phyloP scores from a whole-genome alignment of 2,888 invertebrate species.

The Osmoderma eremita region DNA sequence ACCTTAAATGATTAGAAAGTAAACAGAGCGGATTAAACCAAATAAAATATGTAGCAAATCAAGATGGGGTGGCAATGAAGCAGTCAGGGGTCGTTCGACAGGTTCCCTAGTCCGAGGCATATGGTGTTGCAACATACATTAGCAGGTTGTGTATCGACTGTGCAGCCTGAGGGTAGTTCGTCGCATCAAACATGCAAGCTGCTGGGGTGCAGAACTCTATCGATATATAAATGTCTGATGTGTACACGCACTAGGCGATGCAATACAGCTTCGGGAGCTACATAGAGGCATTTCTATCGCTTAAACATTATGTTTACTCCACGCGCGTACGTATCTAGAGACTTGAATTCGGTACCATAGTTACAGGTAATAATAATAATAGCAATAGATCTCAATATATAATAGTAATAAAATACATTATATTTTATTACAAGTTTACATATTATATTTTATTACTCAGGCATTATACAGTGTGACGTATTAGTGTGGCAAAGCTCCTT shows the following conservation, averaged over 20 bases:
- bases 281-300: constrained; percentile 8
- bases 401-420: no score
- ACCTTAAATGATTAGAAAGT: constrained; percentile 49
- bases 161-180: constrained; percentile 54
- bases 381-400: no score
- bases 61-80: constrained; percentile 53
- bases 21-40: constrained; percentile 47
- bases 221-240: constrained; percentile 56
- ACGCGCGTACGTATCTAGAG: constrained; percentile 13
- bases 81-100: constrained; percentile 57
- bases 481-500: no score
- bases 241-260: constrained; percentile 52
- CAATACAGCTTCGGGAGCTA: constrained; percentile 48
- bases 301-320: constrained; percentile 29
- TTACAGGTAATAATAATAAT: neutral
- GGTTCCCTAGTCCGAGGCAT: constrained; percentile 59
- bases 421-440: no score
- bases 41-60: constrained; percentile 46
- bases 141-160: constrained; percentile 59
- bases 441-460: no score
- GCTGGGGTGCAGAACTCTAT: constrained; percentile 56
- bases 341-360: neutral
- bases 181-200: constrained; percentile 60
- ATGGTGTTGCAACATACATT: constrained; percentile 63
- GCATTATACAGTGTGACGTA: no score